Base-by-base conservation (phyloP, 2,113 vertebrate genomes). In the Hoplias malabaricus region DNA sequence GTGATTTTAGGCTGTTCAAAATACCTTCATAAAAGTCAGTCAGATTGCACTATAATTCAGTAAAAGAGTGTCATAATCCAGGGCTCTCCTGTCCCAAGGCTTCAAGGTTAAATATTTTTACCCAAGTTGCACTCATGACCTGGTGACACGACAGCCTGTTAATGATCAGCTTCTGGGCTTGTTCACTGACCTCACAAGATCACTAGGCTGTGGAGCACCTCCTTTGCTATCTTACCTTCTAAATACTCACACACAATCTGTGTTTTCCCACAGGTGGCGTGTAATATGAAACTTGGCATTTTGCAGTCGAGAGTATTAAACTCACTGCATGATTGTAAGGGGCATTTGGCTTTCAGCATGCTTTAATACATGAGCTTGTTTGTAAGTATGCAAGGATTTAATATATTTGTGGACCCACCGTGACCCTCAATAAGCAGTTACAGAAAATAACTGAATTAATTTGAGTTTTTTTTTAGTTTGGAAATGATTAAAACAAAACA, bases 111-210 rank as follows among this genome's bases (percentile, higher is more conserved):
- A 79, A 69, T 80, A 67, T 74, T 75, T 70, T 50, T 54, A 29
- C 33, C 71, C 12, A 25, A 25, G 16, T 62, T 75, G 40, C 54
- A n/a, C 7, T 19, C 11, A 19, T 66, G 31, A 63, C 4, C 31
- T 11, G 2, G 25, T 65, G 72, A 70, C 56, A 29, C 2, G 3
- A 38, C 8, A n/a, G 21, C 25, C 19, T 80, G 65, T 75, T 75
- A 80, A 80, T 80, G 50, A 80, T 75, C 27, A 12, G 54, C 79
- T 46, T 12, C 1, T n/a, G 36, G 56, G 66, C 48, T 69, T 43
- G 72, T 53, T 69, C 16, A 43, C 10, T 29, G 70, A 80, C 63
- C 69, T 67, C 27, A 36, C 10, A 14, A 46, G 48, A 57, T n/a
- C 46, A 57, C 67, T 14, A 19, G 43, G 21, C 25, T 68, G 14